These are phyloP conservation scores for Leptinotarsa juncta DNA, from an alignment of 2,888 invertebrate species.

Conservation along the genomic window DNA sequence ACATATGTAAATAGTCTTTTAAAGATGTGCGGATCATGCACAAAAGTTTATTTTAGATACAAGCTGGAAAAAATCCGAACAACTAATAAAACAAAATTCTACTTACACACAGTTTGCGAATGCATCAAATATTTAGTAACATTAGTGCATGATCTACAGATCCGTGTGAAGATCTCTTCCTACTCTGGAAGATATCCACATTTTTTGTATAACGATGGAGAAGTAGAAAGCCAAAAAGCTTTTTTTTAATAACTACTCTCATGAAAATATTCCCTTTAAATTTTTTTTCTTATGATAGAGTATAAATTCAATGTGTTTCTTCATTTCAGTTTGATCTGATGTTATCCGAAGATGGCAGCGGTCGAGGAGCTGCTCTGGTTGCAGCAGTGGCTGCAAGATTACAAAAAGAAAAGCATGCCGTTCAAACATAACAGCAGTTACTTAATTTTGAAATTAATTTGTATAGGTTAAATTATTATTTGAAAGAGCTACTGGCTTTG, in stretches of 20 bases:
- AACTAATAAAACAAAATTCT: no score
- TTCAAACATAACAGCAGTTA: slow-evolving; percentile 80
- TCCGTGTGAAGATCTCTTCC: no score
- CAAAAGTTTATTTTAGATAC: no score
- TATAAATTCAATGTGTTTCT: background rate
- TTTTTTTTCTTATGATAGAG: background rate
- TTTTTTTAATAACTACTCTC: background rate
- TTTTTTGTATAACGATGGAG: no score
- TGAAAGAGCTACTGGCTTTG: slow-evolving; percentile 20
- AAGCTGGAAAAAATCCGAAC: no score
- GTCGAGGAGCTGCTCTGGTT: slow-evolving; percentile 95
- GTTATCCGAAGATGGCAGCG: slow-evolving; percentile 96
- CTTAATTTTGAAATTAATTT: slow-evolving; percentile 64
- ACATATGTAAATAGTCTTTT: no score
- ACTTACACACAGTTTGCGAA: no score
- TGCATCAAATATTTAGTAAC: no score
- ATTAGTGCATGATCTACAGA: no score
- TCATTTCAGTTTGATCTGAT: slow-evolving; percentile 86
- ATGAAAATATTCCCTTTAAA: background rate
- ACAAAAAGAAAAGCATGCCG: slow-evolving; percentile 31
- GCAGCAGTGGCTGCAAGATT: slow-evolving; percentile 84
- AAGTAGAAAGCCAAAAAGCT: no score
- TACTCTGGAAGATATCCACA: no score
- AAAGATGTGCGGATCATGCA: no score
- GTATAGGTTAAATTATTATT: slow-evolving; percentile 26